Evolutionary conservation across 1,140 invertebrate species (phyloP), one percentile per base, ranked within the genome.

Genomic region (Magallana gigas): DNA sequence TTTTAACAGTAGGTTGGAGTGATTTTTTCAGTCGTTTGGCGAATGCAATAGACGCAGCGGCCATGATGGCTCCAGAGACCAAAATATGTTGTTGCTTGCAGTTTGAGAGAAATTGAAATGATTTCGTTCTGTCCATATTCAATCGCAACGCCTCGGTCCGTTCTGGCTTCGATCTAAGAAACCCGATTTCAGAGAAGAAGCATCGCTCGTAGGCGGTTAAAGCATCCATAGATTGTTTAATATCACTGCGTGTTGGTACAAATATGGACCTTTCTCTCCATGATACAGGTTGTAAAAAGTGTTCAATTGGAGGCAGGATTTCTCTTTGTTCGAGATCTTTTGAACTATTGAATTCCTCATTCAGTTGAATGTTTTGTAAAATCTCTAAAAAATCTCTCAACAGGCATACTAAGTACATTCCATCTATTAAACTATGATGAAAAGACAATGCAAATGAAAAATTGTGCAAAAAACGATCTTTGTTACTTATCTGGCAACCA

Each of bases 381-480:
- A 62, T 14, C 82, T 87, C 86, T 16, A 87, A 56, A 58, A 87
- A 87, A 18, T 87, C 86, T 0, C 58, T 48, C n/a, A 80, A 87
- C 14, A 87, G 57, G 16, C n/a, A 29, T 12, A 57, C 1, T 62
- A 83, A 18, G 36, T 87, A 87, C 3, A 83, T 68, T 14, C 86
- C 86, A 64, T 87, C 86, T 9, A 60, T 60, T 14, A 87, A 14
- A 59, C 58, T 64, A 56, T 87, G 86, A 58, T 87, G 86, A 83
- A 60, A 87, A 16, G 18, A 56, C 29, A 87, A 83, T 23, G 60
- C 48, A 57, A 87, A 87, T 36, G 48, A 29, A 16, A 87, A 87
- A 16, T 83, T 57, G 56, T 87, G 81, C 60, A 6, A n/a, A 62
- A 62, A 62, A 16, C 60, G 5, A n/a, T 12, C 60, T 6, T 62